phyloP scores from a whole-genome alignment of 1,140 invertebrate species.

The Pogonomyrmex barbatus region DNA sequence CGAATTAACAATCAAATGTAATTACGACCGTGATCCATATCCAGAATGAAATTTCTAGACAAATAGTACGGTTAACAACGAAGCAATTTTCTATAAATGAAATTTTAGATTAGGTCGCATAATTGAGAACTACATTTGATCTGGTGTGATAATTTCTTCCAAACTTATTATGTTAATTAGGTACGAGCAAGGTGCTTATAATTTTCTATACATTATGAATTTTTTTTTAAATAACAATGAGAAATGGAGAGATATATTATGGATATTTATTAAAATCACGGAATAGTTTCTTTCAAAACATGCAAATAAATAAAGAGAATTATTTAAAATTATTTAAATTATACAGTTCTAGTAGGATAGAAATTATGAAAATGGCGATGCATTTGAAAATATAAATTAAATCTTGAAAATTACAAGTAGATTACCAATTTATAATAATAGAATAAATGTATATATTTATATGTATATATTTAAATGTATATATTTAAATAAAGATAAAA shows the following conservation, averaged over 20 bases:
- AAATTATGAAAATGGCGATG: too few relatives aligned
- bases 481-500: background rate
- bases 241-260: background rate
- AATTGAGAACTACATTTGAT: slow-evolving; percentile 5
- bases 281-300: background rate
- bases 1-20: slow-evolving; percentile 41
- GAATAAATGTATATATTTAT: too few relatives aligned
- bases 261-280: background rate
- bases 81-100: background rate
- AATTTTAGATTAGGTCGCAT: background rate
- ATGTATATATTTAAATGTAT: too few relatives aligned
- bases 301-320: background rate
- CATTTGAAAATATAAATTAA: too few relatives aligned
- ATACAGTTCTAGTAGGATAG: too few relatives aligned
- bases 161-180: background rate
- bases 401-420: too few relatives aligned
- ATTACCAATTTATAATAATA: too few relatives aligned
- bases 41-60: slow-evolving; percentile 9
- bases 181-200: background rate
- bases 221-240: background rate
- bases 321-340: background rate
- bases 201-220: background rate
- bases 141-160: slow-evolving; percentile 11
- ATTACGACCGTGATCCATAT: slow-evolving; percentile 28
- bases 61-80: background rate